Evolutionary conservation across 2,113 vertebrate genomes (phyloP), one percentile per base, ranked within the genome.

Genomic region (Australoheros scitulus): DNA sequence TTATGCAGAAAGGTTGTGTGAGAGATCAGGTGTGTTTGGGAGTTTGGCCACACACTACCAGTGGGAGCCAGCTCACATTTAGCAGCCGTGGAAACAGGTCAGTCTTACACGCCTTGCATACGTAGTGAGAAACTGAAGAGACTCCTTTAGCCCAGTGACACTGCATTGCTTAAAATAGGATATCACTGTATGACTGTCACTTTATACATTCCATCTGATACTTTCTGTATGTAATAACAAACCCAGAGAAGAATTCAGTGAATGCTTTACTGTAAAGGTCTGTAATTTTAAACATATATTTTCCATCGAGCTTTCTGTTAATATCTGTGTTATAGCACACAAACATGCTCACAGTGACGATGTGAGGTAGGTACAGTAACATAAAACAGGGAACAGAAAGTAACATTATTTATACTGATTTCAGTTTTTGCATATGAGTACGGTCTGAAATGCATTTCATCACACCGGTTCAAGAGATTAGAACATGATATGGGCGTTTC

Each of bases 21-120:
- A 82, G n/a, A 34, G 50, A 50, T 85, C 77, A 58, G 80, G 79
- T 75, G 81, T 79, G 72, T 77, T 38, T n/a, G 0, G 24, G 32
- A 6, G 4, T 36, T 63, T 2, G 59, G 77, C 65, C 64, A 7
- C 7, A 18, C 61, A 5, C 7, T 11, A 13, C 7, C 34, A 55
- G 58, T 13, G 4, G 3, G 5, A n/a, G 9, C n/a, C 20, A 5
- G 60, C 59, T 68, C 32, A 41, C 47, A 38, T 61, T 61, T 29
- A 68, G n/a, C 32, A n/a, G 5, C 50, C 15, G 22, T 17, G 70
- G 43, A n/a, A 26, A 47, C 11, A 2, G 61, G 43, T 57, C 32
- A 18, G 68, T 26, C 38, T 22, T 34, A 32, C n/a, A 22, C 15
- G 20, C 60, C 24, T 52, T 65, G 26, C 24, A 17, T 56, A 5